These are phyloP conservation scores for Pitangus sulphuratus DNA, from an alignment of 2,797 vertebrate genomes.

Conservation along the genomic window DNA sequence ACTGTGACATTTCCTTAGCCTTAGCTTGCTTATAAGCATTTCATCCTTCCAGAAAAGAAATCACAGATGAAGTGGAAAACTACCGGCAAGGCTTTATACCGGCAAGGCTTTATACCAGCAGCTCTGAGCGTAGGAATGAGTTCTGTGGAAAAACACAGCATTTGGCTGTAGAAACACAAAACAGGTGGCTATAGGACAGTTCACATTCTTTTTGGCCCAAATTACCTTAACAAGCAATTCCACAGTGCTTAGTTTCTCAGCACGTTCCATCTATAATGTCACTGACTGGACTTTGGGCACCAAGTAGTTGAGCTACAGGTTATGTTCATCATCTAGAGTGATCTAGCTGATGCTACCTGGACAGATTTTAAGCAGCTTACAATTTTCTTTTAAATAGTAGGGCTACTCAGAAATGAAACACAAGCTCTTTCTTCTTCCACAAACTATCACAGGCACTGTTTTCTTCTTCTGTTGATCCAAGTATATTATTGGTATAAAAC, in stretches of 20 bases:
- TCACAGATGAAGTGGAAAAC: background rate
- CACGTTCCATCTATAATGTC: background rate
- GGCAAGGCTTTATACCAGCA: background rate
- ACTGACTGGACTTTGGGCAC: background rate
- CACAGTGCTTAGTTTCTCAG: background rate
- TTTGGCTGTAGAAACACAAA: conserved; percentile 20
- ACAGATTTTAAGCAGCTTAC: background rate
- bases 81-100: background rate
- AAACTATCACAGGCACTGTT: background rate
- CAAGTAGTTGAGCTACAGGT: conserved; percentile 5
- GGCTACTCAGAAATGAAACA: background rate
- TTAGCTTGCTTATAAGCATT: background rate
- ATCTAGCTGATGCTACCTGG: background rate
- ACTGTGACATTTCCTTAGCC: background rate
- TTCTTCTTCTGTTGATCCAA: background rate
- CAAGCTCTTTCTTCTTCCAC: background rate
- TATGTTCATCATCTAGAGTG: background rate
- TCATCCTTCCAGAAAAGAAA: background rate
- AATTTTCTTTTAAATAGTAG: background rate
- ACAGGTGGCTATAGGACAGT: conserved; percentile 41
- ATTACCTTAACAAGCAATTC: conserved; percentile 29
- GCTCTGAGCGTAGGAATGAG: background rate
- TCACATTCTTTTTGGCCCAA: background rate
- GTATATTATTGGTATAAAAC: background rate
- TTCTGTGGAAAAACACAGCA: background rate